Conservation (phyloP, 2,888 invertebrate genomes). For the Drosophila mimetica region DNA sequence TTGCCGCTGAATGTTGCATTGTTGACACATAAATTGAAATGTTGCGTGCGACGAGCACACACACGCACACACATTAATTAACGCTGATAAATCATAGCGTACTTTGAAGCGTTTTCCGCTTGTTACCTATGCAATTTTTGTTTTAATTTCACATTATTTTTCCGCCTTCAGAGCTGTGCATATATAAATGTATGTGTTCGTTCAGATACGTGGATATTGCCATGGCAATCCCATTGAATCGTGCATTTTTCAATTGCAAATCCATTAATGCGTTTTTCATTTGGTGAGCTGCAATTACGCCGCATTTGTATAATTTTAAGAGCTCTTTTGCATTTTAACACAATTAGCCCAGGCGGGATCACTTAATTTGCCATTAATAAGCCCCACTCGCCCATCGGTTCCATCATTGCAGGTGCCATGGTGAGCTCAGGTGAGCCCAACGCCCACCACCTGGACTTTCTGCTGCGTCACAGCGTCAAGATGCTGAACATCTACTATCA, state of each 20-base stretch:
- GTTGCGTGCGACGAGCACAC: conserved; percentile 35
- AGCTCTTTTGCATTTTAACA: conserved; percentile 53
- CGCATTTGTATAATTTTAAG: conserved; percentile 64
- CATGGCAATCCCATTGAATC: conserved; percentile 22
- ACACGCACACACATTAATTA: conserved; percentile 38
- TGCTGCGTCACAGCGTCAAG: conserved; percentile 83
- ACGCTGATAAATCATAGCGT: conserved; percentile 71
- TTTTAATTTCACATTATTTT: conserved; percentile 70
- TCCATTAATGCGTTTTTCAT: conserved; percentile 72
- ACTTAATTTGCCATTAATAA: conserved; percentile 69
- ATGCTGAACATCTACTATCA: conserved; percentile 84
- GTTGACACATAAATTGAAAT: conserved; percentile 78
- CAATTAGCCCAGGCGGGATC: conserved; percentile 58
- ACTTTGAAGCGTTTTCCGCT: conserved; percentile 70
- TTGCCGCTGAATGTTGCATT: conserved; percentile 61
- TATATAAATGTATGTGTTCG: conserved; percentile 6
- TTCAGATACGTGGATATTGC: too few relatives aligned
- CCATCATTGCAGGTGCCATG: conserved; percentile 57
- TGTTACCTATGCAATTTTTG: conserved; percentile 71
- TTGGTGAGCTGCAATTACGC: conserved; percentile 55
- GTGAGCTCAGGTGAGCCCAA: conserved; percentile 56
- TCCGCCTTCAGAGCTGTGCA: conserved; percentile 41
- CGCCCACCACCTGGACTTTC: conserved; percentile 69
- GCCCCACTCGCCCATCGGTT: conserved; percentile 23
- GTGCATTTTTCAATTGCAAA: conserved; percentile 46